Evolutionary conservation across 2,888 invertebrate species (phyloP), one percentile per base, ranked within the genome.

Genomic region (Thymelicus lineola): DNA sequence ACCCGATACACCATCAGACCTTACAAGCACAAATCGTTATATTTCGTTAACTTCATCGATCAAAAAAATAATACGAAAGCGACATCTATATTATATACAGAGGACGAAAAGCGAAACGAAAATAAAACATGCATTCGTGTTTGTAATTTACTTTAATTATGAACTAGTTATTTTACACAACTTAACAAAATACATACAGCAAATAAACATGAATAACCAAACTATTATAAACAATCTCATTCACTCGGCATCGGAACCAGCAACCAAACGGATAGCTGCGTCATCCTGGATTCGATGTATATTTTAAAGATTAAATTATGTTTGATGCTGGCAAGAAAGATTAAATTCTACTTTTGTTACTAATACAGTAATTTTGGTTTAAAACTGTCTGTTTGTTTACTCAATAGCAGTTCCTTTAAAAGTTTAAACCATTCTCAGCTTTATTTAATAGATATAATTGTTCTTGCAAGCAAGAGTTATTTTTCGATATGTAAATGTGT

Each of bases 91-190:
- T 63, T 83, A 83, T 82, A 75, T 83, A 79, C 78, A 81, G 74
- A 75, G 75, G 75, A 78, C 66, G 73, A 75, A 69, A 75, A 77
- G 78, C 71, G 72, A 78, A 77, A 80, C 78, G 79, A 85, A 82
- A 91, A 91, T 86, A 79, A 90, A 90, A 91, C 84, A 85, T 87
- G 86, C 86, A 86, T 83, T 84, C 83, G 89, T 86, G 85, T 90
- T 89, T 88, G 86, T 90, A 85, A 86, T 91, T 91, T 89, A 91
- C 90, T 82, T 81, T 82, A 80, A 80, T 93, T 91, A 91, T 87
- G 87, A 92, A 91, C 93, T 93, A 93, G 88, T 80, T 92, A 92
- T 92, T 93, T 91, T 93, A 93, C 91, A 93, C 93, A 93, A 93
- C 93, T 93, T 93, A 93, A 93, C 93, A 91, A 93, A 92, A 91